Evolutionary conservation across 2,888 invertebrate genomes (phyloP).

Genomic region (Stenotaenia linearis): DNA sequence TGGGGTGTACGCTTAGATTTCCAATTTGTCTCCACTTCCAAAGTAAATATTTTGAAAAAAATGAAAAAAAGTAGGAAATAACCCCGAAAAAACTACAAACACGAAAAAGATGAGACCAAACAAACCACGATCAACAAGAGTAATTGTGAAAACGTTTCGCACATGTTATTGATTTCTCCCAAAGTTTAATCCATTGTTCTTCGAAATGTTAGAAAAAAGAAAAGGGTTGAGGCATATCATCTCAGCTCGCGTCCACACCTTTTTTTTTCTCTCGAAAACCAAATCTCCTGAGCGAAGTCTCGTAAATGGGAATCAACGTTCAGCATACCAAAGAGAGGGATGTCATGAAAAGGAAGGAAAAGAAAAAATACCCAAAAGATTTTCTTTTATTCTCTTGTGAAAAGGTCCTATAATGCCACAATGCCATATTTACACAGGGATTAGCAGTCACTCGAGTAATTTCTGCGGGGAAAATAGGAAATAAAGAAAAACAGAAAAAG

Average conservation of each 20-base stretch:
- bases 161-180: no score
- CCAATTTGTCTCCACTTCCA: slow-evolving; percentile 3
- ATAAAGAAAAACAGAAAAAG: background rate
- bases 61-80: background rate
- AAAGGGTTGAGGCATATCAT: background rate
- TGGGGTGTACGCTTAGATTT: slow-evolving; percentile 11
- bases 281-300: slow-evolving; percentile 14
- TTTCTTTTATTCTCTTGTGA: background rate
- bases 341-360: background rate
- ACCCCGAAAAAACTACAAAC: background rate
- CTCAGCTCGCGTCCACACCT: background rate
- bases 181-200: no score
- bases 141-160: no score
- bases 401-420: background rate
- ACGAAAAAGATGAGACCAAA: background rate
- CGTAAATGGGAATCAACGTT: background rate
- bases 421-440: background rate
- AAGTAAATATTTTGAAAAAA: background rate
- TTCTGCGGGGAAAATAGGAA: background rate
- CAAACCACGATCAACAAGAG: no score
- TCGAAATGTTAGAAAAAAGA: no score
- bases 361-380: background rate
- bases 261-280: background rate
- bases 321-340: background rate
- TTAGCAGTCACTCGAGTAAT: background rate